A percentile compares a stretch with the other conserved stretches of the same genome.
Evolutionary conservation across 2,888 invertebrate species (phyloP).

Genomic region (Mimachlamys varia): DNA sequence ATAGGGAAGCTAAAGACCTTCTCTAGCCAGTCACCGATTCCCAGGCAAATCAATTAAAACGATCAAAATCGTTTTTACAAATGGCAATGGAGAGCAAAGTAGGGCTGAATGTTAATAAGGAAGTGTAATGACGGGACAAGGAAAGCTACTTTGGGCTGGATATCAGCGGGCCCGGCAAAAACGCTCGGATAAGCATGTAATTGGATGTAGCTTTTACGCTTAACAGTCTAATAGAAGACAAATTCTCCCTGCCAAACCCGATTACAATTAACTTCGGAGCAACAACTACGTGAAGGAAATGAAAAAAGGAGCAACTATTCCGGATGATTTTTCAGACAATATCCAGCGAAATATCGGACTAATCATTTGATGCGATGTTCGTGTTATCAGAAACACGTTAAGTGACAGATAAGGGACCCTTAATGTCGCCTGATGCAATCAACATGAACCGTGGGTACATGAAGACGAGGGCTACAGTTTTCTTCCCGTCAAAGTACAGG

Average conservation of each 20-base stretch:
- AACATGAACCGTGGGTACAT: not conserved
- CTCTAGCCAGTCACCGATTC: not conserved
- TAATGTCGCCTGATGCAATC: slow-evolving; percentile 37
- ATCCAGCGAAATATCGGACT: slow-evolving; percentile 42
- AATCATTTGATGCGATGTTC: slow-evolving; percentile 48
- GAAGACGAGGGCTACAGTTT: not conserved
- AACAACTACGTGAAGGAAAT: slow-evolving; percentile 46
- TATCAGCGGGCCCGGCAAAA: slow-evolving; percentile 40
- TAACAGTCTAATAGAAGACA: slow-evolving; percentile 49
- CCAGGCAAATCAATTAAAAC: slow-evolving; percentile 28
- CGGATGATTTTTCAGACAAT: slow-evolving; percentile 45
- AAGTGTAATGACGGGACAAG: slow-evolving; percentile 27
- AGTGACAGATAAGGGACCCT: slow-evolving; percentile 41
- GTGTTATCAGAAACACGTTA: slow-evolving; percentile 45
- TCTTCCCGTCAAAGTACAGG: not conserved
- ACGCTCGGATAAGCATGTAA: slow-evolving; percentile 52
- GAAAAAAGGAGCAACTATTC: slow-evolving; percentile 47
- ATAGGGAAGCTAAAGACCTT: not conserved
- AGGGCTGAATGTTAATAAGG: slow-evolving; percentile 31
- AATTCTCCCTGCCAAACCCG: slow-evolving; percentile 48
- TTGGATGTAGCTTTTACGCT: slow-evolving; percentile 52
- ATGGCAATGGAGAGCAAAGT: not conserved
- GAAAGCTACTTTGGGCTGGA: slow-evolving; percentile 9
- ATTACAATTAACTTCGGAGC: slow-evolving; percentile 50
- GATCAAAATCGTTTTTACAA: slow-evolving; percentile 27